A percentile compares a stretch with the other conserved stretches of the same genome.
Conservation (phyloP, 2,888 invertebrate genomes). For the Melolontha melolontha region DNA sequence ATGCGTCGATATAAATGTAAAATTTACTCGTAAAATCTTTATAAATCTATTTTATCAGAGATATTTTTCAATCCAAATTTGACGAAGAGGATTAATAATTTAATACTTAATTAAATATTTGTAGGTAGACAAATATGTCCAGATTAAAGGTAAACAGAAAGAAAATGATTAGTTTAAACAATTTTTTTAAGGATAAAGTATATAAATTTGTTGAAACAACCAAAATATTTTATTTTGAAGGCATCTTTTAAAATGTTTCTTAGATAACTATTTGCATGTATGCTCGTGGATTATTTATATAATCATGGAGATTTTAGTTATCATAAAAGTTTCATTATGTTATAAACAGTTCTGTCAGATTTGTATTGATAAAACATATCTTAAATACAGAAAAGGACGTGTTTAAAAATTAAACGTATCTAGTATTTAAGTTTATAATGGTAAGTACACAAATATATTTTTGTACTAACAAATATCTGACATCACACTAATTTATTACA, state of each 20-base stretch:
- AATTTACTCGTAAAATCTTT: neutral
- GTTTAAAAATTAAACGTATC: conserved; percentile 5
- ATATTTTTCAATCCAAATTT: conserved; percentile 20
- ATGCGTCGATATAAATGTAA: conserved; percentile 5
- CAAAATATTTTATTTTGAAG: neutral
- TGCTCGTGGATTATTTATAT: conserved; percentile 2
- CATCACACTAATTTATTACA: too few species aligned
- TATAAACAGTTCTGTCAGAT: neutral
- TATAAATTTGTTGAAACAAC: too few species aligned
- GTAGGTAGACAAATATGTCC: too few species aligned
- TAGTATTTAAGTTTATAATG: conserved; percentile 6
- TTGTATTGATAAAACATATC: conserved; percentile 17
- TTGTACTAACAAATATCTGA: too few species aligned
- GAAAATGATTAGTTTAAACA: too few species aligned
- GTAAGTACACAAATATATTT: conserved; percentile 7
- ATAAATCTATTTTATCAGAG: conserved; percentile 27
- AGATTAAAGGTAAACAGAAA: too few species aligned
- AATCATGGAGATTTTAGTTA: neutral
- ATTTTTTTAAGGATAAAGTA: too few species aligned
- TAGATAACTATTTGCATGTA: neutral
- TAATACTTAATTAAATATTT: too few species aligned
- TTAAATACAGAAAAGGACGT: conserved; percentile 19
- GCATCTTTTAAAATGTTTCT: neutral
- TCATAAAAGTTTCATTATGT: conserved; percentile 11
- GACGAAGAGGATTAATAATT: neutral